Evolutionary conservation across 2,888 invertebrate species (phyloP), one percentile per base, ranked within the genome.

Genomic region (Meganola albula): DNA sequence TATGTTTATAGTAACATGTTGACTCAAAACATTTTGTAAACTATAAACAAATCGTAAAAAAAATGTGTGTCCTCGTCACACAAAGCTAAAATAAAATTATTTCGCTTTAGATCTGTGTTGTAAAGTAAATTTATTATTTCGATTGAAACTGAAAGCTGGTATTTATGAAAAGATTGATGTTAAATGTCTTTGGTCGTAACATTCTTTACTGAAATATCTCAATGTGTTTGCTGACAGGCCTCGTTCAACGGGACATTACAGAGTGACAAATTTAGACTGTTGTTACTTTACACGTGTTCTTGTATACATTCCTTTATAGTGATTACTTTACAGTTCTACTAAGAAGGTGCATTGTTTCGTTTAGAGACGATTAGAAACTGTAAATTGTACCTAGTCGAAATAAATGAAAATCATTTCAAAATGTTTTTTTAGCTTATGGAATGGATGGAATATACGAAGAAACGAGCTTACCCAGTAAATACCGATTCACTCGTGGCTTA

Each of bases 101-200:
- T 27, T 27, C 34, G 8, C 24, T 30, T 42, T 20, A 35, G 26
- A 42, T 43, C 28, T 45, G 27, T 41, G 20, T 20, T 20, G 20
- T n/a, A 20, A 20, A 20, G 3, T n/a, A 46, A 53, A 48, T 52
- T 53, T 52, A 53, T 53, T 52, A 50, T 53, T 42, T 33, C 40
- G 30, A 50, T 44, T 42, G 49, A 43, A 39, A 43, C 48, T 58
- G 56, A 58, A 60, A 53, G 47, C 54, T 67, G 74, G 78, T 77
- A 82, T 82, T 80, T 82, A 78, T 78, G 74, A 69, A 68, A 72
- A 80, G 82, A 83, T 83, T 80, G 74, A 84, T 80, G 71, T 53
- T 63, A 71, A 77, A 82, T 75, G 75, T 78, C 76, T 70, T 64
- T 66, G 67, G 63, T 67, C 64, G 74, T 77, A 72, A 74, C 60